Base-by-base conservation (phyloP, 2,797 vertebrate species). In the Menidia menidia region DNA sequence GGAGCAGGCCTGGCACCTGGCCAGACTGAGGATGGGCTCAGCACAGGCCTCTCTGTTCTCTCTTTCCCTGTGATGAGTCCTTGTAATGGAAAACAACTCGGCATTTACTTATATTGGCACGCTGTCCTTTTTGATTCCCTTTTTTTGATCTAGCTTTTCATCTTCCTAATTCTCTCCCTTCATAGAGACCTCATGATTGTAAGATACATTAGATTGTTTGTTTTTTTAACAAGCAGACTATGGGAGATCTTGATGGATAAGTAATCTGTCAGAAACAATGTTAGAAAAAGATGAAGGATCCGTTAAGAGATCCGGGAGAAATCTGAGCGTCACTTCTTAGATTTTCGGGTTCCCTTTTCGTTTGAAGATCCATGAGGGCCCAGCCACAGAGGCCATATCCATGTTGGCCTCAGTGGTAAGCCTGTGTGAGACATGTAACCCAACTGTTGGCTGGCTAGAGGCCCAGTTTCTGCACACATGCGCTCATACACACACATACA, bases 21-120 rank as follows among this genome's bases (percentile, higher is more conserved):
- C 90, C 89, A 90, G 42, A 66, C 58, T 59, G 81, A 82, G 72
- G 86, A 87, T 82, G 81, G 86, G 84, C 83, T 77, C 71, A 55
- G 73, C 31, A 44, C 59, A 66, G 59, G 53, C 72, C 64, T 78
- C 67, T 81, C 62, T 83, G 64, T 65, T 83, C 73, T 73, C 55
- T 42, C 39, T 44, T 60, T 64, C 68, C 80, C 72, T 63, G 44
- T 75, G 72, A 79, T 6, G 56, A 82, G 71, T 64, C 58, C 61
- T 56, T 50, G 41, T 74, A 77, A 80, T 82, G 73, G 79, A 84
- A 77, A 77, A 75, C 74, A 64, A 68, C 75, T 60, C 35, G 0
- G 45, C 61, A 10, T 71, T 76, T 65, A 58, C 51, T 65, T 68
- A 33, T 35, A 53, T 68, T 61, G 60, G 60, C 75, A 71, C 1